Conservation (phyloP, 1,140 invertebrate species). For the Tetragonula clypearis region DNA sequence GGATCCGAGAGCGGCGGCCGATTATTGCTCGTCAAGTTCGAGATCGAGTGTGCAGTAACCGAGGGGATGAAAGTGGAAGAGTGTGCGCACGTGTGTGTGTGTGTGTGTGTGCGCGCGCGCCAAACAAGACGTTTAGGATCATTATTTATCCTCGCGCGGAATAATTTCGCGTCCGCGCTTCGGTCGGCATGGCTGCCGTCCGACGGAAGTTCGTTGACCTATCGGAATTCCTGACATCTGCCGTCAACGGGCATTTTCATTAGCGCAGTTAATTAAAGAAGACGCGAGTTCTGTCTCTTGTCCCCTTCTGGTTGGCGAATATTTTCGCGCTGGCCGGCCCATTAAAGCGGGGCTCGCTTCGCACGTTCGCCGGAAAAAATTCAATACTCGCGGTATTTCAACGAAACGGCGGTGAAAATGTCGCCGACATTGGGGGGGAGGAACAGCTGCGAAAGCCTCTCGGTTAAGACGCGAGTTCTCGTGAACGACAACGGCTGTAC, state of each 20-base stretch:
- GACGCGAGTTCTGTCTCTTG: background rate
- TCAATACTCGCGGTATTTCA: background rate
- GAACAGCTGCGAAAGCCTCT: background rate
- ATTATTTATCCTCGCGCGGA: background rate
- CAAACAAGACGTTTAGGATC: background rate
- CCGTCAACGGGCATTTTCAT: slow-evolving; percentile 12
- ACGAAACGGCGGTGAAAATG: background rate
- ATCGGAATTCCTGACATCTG: slow-evolving; percentile 25
- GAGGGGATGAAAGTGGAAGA: background rate
- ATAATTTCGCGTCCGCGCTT: background rate
- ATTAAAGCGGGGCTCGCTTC: background rate
- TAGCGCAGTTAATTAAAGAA: slow-evolving; percentile 26
- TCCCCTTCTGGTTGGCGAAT: background rate
- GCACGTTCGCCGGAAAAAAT: background rate
- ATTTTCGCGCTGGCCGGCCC: background rate
- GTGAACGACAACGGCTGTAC: background rate
- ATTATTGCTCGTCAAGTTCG: slow-evolving; percentile 14
- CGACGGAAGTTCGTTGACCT: slow-evolving; percentile 10
- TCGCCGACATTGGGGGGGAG: too few species aligned
- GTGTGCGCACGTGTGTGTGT: too few species aligned
- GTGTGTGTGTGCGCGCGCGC: too few species aligned
- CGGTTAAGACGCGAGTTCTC: background rate
- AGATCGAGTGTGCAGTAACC: background rate
- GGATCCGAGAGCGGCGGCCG: background rate
- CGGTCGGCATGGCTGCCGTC: background rate